Evolutionary conservation across 92 coral and sea anemone genomes (phyloP).

Genomic region (Epizoanthus ramosus): DNA sequence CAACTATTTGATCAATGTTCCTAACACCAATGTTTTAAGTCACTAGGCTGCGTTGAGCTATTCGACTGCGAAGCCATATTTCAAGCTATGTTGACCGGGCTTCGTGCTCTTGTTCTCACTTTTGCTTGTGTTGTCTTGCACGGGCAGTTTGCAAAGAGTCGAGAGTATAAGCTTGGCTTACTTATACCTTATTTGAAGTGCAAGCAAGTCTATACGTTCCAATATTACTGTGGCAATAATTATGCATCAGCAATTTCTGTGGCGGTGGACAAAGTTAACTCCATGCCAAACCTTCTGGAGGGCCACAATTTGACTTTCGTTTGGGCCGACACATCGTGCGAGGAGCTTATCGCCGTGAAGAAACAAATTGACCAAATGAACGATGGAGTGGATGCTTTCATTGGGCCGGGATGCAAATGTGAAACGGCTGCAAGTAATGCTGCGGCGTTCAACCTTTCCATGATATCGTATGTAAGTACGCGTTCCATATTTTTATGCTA

Average conservation of each 20-base stretch:
- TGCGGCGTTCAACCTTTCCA: conserved; percentile 76
- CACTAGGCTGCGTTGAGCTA: background rate
- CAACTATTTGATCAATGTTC: conserved; percentile 10
- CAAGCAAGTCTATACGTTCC: conserved; percentile 9
- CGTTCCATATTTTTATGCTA: background rate
- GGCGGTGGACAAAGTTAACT: conserved; percentile 83
- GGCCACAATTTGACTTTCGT: conserved; percentile 81
- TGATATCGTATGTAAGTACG: conserved; percentile 81
- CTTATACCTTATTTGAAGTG: conserved; percentile 73
- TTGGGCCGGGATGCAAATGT: conserved; percentile 84
- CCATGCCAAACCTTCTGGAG: conserved; percentile 74
- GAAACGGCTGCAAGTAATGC: conserved; percentile 87
- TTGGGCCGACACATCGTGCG: conserved; percentile 80
- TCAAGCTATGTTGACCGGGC: conserved; percentile 17
- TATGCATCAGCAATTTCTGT: conserved; percentile 89
- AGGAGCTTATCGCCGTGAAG: conserved; percentile 67
- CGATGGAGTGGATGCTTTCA: conserved; percentile 71
- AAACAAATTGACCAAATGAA: conserved; percentile 71
- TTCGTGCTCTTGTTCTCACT: conserved; percentile 12
- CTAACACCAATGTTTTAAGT: conserved; percentile 8
- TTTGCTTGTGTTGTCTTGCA: conserved; percentile 14
- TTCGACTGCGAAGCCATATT: background rate
- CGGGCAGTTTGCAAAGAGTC: conserved; percentile 42
- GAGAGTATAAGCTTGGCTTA: conserved; percentile 80
- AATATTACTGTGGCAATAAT: conserved; percentile 60